phyloP scores from a whole-genome alignment of 2,888 invertebrate species.

The Nomada lathburiana region DNA sequence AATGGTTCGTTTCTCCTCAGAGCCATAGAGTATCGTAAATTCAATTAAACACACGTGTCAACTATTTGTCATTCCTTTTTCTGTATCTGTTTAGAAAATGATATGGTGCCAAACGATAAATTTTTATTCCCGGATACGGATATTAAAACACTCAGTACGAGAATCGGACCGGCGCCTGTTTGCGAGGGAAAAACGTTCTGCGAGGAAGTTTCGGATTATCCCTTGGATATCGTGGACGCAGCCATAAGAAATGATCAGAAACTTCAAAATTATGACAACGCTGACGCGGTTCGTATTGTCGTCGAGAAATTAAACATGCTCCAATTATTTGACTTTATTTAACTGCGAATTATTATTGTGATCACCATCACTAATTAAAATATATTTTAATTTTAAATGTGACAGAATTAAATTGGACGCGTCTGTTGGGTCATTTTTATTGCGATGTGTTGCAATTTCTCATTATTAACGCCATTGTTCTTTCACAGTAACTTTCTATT shows the following conservation, averaged over 20 bases:
- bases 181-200: constrained; percentile 58
- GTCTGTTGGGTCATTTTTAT: no score
- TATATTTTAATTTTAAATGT: no score
- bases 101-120: neutral
- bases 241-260: constrained; percentile 45
- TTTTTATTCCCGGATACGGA: constrained; percentile 10
- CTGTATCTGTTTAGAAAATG: neutral
- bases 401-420: no score
- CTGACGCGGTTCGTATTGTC: constrained; percentile 59
- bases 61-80: neutral
- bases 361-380: no score
- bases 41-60: neutral
- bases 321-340: neutral
- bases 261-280: constrained; percentile 41
- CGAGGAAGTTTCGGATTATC: constrained; percentile 64
- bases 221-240: constrained; percentile 52
- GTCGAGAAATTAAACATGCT: neutral
- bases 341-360: no score
- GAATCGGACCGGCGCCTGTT: neutral
- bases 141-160: no score
- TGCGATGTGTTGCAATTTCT: no score
- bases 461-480: neutral
- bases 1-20: neutral
- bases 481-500: neutral
- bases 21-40: neutral